phyloP scores from a whole-genome alignment of 2,113 vertebrate species.

The Callipepla squamata region DNA sequence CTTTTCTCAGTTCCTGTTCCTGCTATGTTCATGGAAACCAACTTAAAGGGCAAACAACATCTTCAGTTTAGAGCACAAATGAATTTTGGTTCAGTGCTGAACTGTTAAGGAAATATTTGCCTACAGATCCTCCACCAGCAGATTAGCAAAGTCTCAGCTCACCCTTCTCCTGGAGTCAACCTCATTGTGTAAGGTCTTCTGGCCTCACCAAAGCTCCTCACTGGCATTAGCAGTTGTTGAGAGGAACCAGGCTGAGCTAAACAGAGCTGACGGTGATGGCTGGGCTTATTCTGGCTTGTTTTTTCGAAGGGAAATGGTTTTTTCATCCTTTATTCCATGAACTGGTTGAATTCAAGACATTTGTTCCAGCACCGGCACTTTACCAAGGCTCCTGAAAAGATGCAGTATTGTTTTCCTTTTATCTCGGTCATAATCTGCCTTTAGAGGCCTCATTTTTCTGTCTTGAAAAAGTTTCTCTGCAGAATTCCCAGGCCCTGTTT shows the following conservation, averaged over 20 bases:
- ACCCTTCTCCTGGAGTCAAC: not conserved
- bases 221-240: not conserved
- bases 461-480: not conserved
- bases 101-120: not conserved
- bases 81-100: not conserved
- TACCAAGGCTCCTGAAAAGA: not conserved
- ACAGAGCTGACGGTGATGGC: not conserved
- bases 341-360: not conserved
- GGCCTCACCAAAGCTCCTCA: not conserved
- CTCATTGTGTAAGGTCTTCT: not conserved
- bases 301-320: not conserved
- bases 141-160: not conserved
- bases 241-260: not conserved
- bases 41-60: not conserved
- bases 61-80: not conserved
- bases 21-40: not conserved
- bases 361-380: not conserved
- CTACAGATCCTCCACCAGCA: not conserved
- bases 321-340: not conserved
- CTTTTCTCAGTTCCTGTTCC: not conserved
- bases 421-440: not conserved
- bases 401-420: not conserved
- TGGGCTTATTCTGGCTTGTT: not conserved
- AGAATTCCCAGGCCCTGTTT: not conserved
- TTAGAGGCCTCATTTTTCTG: not conserved